Conservation (phyloP, 1,140 invertebrate genomes). For the Elymnias hypermnestra region DNA sequence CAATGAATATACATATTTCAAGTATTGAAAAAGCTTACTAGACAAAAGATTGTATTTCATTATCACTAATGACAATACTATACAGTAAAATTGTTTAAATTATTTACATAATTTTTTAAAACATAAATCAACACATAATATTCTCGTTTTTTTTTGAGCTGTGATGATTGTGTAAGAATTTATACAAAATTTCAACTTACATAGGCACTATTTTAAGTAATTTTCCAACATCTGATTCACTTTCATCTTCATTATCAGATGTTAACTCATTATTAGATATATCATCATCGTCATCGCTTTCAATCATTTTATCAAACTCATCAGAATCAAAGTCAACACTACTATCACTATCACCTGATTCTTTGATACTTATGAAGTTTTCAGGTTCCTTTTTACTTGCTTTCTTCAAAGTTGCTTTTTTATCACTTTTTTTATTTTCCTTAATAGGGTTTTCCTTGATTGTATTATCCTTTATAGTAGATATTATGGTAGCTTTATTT, state of each 20-base stretch:
- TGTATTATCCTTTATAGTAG: conserved; percentile 10
- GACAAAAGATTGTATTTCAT: too few species aligned
- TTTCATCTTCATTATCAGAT: conserved; percentile 17
- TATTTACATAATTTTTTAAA: too few species aligned
- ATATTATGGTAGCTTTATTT: conserved; percentile 3
- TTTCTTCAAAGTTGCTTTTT: conserved; percentile 18
- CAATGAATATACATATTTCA: too few species aligned
- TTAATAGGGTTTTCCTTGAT: conserved; percentile 16
- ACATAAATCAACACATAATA: too few species aligned
- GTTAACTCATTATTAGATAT: conserved; percentile 19
- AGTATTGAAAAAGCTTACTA: too few species aligned
- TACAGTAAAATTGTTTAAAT: too few species aligned
- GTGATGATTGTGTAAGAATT: too few species aligned
- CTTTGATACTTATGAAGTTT: conserved; percentile 40
- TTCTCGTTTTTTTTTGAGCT: too few species aligned
- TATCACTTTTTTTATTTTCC: conserved; percentile 24
- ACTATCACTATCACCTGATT: conserved; percentile 39
- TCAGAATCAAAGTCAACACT: conserved; percentile 53
- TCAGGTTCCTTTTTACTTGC: conserved; percentile 32
- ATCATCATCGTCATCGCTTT: conserved; percentile 21
- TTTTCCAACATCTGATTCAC: too few species aligned
- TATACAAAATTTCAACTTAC: too few species aligned
- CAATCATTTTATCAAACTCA: conserved; percentile 49
- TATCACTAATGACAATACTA: too few species aligned
- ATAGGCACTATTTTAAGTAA: too few species aligned